phyloP scores from a whole-genome alignment of 2,113 vertebrate genomes.

The Sciurus niger region DNA sequence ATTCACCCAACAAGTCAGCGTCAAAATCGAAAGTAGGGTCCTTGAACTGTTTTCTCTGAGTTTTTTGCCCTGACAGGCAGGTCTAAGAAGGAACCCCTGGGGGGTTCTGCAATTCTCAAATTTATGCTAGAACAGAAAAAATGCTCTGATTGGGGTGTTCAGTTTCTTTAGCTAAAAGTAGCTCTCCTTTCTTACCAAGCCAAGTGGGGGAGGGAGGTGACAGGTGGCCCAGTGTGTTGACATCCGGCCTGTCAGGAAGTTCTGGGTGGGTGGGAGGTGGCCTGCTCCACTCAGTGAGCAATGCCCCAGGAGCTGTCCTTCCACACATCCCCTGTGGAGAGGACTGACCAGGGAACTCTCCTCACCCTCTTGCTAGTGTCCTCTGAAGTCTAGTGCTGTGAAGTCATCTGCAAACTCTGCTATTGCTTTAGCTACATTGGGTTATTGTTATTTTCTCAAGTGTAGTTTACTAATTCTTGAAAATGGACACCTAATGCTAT shows the following conservation, averaged over 20 bases:
- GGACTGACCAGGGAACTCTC: background rate
- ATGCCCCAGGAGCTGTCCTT: background rate
- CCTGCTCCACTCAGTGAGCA: fast-evolving
- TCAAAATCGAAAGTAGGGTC: background rate
- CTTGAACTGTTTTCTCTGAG: background rate
- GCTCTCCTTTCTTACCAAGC: background rate
- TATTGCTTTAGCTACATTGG: background rate
- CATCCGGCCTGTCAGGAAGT: background rate
- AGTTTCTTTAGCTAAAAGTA: constrained; percentile 9
- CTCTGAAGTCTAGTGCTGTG: background rate
- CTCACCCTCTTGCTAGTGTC: background rate
- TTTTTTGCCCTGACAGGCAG: background rate
- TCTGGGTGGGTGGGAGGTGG: too few relatives aligned
- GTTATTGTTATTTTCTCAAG: background rate
- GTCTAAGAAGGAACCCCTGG: background rate
- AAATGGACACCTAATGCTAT: background rate
- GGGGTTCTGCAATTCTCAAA: background rate
- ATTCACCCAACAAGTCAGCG: background rate
- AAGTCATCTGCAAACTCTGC: background rate
- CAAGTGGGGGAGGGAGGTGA: background rate
- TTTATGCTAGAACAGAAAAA: constrained; percentile 20
- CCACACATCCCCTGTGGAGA: background rate
- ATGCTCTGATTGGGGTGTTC: background rate
- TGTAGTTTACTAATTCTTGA: background rate
- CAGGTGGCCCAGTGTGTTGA: background rate